These are phyloP conservation scores for Coelogynopora nodosa DNA, from an alignment of 2,888 invertebrate genomes.

Conservation along the genomic window DNA sequence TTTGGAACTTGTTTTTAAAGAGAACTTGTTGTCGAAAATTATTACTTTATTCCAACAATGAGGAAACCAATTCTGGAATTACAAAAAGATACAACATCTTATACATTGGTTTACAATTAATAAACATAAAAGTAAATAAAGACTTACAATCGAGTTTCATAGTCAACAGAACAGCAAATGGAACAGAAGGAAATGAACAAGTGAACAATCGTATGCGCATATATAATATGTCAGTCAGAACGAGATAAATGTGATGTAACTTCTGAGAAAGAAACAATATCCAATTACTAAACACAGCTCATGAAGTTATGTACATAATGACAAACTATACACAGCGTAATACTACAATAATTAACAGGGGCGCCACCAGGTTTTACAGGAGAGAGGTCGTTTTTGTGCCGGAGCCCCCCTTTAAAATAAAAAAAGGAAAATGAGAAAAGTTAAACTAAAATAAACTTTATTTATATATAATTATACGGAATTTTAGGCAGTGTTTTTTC, in stretches of 20 bases:
- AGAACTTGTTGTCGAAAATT: not conserved
- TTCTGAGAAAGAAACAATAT: constrained; percentile 17
- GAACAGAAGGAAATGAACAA: constrained; percentile 31
- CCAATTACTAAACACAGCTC: constrained; percentile 11
- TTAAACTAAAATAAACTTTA: too few relatives aligned
- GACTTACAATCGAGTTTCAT: constrained; percentile 25
- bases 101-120: not conserved
- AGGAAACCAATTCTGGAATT: not conserved
- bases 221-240: not conserved
- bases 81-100: not conserved
- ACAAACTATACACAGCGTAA: not conserved
- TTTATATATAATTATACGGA: too few relatives aligned
- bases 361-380: too few relatives aligned
- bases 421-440: too few relatives aligned
- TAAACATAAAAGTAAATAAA: not conserved
- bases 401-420: too few relatives aligned
- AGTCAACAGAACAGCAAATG: not conserved
- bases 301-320: constrained; percentile 18
- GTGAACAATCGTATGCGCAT: constrained; percentile 9
- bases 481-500: too few relatives aligned
- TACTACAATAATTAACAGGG: not conserved
- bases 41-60: not conserved
- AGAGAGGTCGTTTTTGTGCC: too few relatives aligned
- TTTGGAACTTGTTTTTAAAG: not conserved
- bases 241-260: constrained; percentile 16